These are phyloP conservation scores for Drosophila repletoides DNA, from an alignment of 1,140 invertebrate genomes.

Conservation along the genomic window DNA sequence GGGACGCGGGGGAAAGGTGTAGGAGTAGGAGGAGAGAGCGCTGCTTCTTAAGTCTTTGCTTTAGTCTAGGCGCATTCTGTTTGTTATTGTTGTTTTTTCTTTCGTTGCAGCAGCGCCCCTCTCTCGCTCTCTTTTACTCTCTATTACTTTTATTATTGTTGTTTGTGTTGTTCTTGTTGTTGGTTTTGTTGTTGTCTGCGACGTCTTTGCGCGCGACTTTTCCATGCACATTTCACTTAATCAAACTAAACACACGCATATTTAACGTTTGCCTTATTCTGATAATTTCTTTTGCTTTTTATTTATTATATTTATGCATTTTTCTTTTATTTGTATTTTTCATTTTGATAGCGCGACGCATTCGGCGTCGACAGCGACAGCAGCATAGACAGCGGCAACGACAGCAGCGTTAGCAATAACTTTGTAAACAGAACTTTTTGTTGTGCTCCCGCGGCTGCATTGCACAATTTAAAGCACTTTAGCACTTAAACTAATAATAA, in stretches of 20 bases:
- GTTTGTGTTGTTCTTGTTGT: slow-evolving; percentile 20
- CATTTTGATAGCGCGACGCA: slow-evolving; percentile 26
- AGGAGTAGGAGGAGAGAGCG: slow-evolving; percentile 10
- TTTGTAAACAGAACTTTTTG: too few relatives aligned
- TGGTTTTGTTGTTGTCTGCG: slow-evolving; percentile 22
- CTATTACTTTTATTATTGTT: slow-evolving; percentile 5
- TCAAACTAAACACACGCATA: slow-evolving; percentile 19
- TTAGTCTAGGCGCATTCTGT: slow-evolving; percentile 31
- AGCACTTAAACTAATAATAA: slow-evolving; percentile 34
- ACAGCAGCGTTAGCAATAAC: not conserved
- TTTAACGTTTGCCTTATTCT: slow-evolving; percentile 14
- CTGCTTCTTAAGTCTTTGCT: slow-evolving; percentile 10
- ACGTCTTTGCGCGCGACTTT: slow-evolving; percentile 43
- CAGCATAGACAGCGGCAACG: slow-evolving; percentile 17
- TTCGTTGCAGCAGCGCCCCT: slow-evolving; percentile 12
- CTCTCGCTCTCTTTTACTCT: not conserved
- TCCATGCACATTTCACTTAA: slow-evolving; percentile 46
- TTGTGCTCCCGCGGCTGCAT: slow-evolving; percentile 13
- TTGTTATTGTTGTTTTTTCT: slow-evolving; percentile 25
- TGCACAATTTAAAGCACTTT: slow-evolving; percentile 41
- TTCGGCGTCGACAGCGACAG: slow-evolving; percentile 31
- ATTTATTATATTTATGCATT: slow-evolving; percentile 21
- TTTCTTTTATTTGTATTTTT: slow-evolving; percentile 17
- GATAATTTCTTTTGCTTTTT: slow-evolving; percentile 18
- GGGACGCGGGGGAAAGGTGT: slow-evolving; percentile 12